Percentiles rank a stretch among this genome's conserved stretches.
These are phyloP conservation scores for Eulemur rubriventer DNA, from an alignment of 2,797 vertebrate genomes.

Conservation along the genomic window DNA sequence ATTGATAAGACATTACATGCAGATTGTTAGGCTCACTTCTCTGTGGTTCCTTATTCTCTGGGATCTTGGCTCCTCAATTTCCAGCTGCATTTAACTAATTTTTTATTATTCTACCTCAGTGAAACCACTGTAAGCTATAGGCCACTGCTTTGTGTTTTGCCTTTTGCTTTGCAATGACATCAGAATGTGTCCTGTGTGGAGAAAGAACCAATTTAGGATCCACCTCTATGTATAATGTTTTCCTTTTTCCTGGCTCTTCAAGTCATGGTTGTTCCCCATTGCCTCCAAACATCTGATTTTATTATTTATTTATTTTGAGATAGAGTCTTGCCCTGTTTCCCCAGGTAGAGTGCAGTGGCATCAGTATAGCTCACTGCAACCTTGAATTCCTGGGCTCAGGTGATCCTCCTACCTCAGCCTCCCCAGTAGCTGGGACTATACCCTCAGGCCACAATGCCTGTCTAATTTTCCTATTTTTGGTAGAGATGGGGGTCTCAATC, in stretches of 20 bases:
- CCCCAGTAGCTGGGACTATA: too few relatives aligned
- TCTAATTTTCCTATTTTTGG: too few relatives aligned
- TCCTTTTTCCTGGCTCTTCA: not conserved
- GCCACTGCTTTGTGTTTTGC: not conserved
- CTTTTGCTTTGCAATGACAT: not conserved
- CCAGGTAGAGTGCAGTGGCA: too few relatives aligned
- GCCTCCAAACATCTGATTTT: not conserved
- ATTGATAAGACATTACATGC: not conserved
- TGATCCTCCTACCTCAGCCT: too few relatives aligned
- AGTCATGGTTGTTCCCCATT: not conserved
- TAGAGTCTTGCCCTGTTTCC: too few relatives aligned
- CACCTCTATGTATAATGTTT: not conserved
- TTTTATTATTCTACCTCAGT: not conserved
- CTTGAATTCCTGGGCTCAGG: too few relatives aligned
- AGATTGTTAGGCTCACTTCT: not conserved
- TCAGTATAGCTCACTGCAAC: too few relatives aligned
- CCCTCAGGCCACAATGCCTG: accelerated
- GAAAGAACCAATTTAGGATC: not conserved
- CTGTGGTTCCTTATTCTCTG: not conserved
- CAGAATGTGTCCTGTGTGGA: not conserved
- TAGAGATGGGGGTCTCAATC: too few relatives aligned
- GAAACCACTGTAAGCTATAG: not conserved
- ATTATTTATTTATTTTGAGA: not conserved
- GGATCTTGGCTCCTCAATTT: not conserved
- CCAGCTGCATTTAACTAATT: not conserved